These are phyloP conservation scores for Notechis scutatus DNA, from an alignment of 2,113 vertebrate genomes.

Conservation along the genomic window DNA sequence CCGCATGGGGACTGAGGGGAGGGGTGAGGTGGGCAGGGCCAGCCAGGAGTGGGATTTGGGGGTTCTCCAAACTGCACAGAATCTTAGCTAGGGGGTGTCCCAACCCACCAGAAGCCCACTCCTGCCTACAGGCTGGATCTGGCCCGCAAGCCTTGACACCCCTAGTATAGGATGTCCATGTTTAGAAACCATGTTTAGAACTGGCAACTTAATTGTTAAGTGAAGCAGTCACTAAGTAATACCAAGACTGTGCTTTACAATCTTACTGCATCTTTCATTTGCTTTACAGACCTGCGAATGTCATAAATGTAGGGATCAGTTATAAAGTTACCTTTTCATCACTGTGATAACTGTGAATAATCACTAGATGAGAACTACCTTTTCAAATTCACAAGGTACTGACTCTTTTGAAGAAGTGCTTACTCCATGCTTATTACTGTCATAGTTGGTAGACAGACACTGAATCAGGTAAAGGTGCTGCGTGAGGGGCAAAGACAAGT, in stretches of 20 bases:
- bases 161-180: neutral
- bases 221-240: neutral
- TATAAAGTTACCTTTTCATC: neutral
- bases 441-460: neutral
- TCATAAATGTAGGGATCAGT: neutral
- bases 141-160: too few species aligned
- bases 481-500: neutral
- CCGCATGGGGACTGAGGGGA: too few species aligned
- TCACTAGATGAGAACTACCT: neutral
- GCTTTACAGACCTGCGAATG: neutral
- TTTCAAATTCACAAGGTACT: neutral
- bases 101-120: too few species aligned
- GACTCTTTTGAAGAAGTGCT: neutral
- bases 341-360: neutral
- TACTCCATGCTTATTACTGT: neutral
- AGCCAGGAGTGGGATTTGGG: too few species aligned
- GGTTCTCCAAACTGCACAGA: too few species aligned
- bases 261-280: neutral
- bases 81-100: too few species aligned
- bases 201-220: neutral
- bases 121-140: too few species aligned
- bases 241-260: neutral
- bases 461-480: neutral
- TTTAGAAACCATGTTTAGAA: neutral
- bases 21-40: too few species aligned